Base-by-base conservation (phyloP, 2,888 invertebrate genomes). In the Euproctis similis region DNA sequence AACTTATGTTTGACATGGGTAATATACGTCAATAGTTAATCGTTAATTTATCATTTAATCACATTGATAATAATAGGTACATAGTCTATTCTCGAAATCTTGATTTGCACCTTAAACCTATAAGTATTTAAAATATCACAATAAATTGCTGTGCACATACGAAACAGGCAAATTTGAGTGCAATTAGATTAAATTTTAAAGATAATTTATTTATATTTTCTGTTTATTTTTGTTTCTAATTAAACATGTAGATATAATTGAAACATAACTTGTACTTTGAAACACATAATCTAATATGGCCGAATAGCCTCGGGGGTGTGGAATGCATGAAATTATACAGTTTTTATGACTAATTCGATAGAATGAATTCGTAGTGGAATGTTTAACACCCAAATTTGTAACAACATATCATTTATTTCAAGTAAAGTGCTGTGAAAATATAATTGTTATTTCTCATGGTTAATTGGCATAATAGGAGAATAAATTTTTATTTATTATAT, bases 121-220 rank as follows among this genome's bases (percentile, higher is more conserved):
- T 64, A 73, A 50, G 67, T 80, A 74, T 80, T 80, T 75, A 82
- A 84, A 85, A 85, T 85, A 85, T 85, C 84, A 85, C 84, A 85
- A 82, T 85, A 81, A 85, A 85, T 84, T 84, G 73, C 75, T 72
- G 85, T 85, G 85, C 85, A 81, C 73, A 81, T 82, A 85, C 76
- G 76, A 80, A 82, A 85, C 82, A 81, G 84, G 84, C 84, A 82
- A 85, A 82, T 75, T 84, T 76, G 60, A 75, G 85, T 85, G 85
- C 85, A 84, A 68, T 80, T 77, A 85, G 72, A 72, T 75, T 74
- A 71, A 66, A 74, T 59, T 60, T 63, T 62, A 54, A 68, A 61
- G 68, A 70, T 63, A 66, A n/a, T n/a, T n/a, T n/a, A n/a, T n/a
- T n/a, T 60, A 69, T 68, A 65, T 42, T 67, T 59, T 61, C 40